These are phyloP conservation scores for Phorcus lineatus DNA, from an alignment of 2,888 invertebrate genomes.

Conservation along the genomic window DNA sequence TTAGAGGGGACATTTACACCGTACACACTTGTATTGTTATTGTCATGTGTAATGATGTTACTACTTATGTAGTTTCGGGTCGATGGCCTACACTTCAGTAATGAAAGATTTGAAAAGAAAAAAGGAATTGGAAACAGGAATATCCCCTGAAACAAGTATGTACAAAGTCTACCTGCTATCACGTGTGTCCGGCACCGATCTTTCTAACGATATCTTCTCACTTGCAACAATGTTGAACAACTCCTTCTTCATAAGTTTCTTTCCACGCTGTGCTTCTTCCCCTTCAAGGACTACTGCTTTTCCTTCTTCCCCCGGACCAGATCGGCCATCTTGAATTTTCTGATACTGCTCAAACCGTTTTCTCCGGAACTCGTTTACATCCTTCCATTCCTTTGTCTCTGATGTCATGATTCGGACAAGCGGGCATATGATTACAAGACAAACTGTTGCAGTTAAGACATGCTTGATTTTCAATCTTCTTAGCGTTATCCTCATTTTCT, in stretches of 20 bases:
- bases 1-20: no score
- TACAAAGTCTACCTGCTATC: conserved; percentile 76
- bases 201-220: conserved; percentile 89
- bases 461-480: background rate
- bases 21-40: no score
- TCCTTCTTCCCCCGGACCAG: conserved; percentile 74
- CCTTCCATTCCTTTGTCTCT: background rate
- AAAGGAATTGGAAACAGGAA: no score
- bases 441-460: background rate
- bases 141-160: no score
- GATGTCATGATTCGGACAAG: background rate
- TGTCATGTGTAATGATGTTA: no score
- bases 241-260: conserved; percentile 85
- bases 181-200: conserved; percentile 84
- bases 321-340: conserved; percentile 43
- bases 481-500: background rate
- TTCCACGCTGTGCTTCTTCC: conserved; percentile 80
- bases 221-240: conserved; percentile 93
- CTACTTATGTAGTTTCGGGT: no score
- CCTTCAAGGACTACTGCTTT: conserved; percentile 60
- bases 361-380: background rate
- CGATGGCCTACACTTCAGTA: no score
- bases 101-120: no score
- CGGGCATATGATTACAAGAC: background rate
- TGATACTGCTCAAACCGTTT: conserved; percentile 57